phyloP scores from a whole-genome alignment of 2,113 vertebrate species.

The Balaeniceps rex region DNA sequence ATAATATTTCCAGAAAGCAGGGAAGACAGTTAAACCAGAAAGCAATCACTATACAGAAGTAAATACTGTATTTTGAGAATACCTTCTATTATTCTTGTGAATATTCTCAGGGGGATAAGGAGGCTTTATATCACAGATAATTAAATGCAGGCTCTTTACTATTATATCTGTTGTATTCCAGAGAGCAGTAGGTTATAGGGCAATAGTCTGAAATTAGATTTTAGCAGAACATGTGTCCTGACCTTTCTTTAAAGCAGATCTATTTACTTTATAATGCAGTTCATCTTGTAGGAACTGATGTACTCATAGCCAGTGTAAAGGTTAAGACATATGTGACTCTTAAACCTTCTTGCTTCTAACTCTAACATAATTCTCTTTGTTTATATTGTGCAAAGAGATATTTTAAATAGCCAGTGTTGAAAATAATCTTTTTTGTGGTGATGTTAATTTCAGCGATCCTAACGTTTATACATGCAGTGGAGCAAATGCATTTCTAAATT shows the following conservation, averaged over 20 bases:
- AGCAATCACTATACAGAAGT: background rate
- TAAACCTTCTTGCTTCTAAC: conserved; percentile 68
- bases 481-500: conserved; percentile 44
- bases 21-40: background rate
- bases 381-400: background rate
- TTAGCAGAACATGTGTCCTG: conserved; percentile 92
- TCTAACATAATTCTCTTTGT: conserved; percentile 9
- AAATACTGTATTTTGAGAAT: conserved; percentile 35
- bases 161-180: conserved; percentile 69
- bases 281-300: conserved; percentile 84
- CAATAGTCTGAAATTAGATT: conserved; percentile 88
- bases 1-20: conserved; percentile 25
- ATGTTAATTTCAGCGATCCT: conserved; percentile 15
- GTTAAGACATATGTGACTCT: conserved; percentile 83
- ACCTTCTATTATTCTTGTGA: conserved; percentile 56
- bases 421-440: conserved; percentile 24
- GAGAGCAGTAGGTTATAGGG: conserved; percentile 75
- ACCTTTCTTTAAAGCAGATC: conserved; percentile 92
- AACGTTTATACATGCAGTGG: conserved; percentile 2
- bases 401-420: background rate
- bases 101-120: conserved; percentile 57
- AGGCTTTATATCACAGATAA: conserved; percentile 73
- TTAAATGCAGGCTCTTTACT: conserved; percentile 75
- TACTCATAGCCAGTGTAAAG: conserved; percentile 87
- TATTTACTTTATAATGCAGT: conserved; percentile 93